These are phyloP conservation scores for Orchestia grillus DNA, from an alignment of 1,140 invertebrate genomes.

Conservation along the genomic window DNA sequence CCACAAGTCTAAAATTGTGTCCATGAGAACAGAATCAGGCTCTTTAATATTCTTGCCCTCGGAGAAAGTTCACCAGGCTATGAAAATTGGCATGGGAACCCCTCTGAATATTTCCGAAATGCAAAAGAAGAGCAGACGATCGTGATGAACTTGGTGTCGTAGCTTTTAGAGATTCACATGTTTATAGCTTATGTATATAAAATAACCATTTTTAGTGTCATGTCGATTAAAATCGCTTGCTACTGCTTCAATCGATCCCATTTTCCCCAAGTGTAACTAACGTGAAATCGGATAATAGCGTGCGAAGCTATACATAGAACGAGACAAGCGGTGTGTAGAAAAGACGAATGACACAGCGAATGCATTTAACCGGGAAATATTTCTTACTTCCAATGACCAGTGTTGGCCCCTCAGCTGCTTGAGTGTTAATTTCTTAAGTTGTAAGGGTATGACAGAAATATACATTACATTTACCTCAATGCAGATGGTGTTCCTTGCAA, in stretches of 20 bases:
- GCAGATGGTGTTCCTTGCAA: not conserved
- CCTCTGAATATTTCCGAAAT: slow-evolving; percentile 16
- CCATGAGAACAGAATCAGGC: slow-evolving; percentile 30
- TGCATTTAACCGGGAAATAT: no score
- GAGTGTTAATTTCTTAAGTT: no score
- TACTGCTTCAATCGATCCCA: not conserved
- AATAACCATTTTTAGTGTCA: not conserved
- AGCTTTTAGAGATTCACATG: not conserved
- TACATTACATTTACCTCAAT: not conserved
- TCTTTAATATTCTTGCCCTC: slow-evolving; percentile 16
- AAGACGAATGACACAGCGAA: no score
- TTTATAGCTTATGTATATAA: slow-evolving; percentile 16
- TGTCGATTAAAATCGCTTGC: not conserved
- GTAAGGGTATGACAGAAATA: not conserved
- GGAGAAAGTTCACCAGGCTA: not conserved
- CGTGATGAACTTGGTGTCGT: not conserved
- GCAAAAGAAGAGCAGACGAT: slow-evolving; percentile 32
- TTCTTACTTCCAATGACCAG: no score
- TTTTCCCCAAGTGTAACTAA: not conserved
- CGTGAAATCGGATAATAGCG: not conserved
- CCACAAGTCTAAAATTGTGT: slow-evolving; percentile 19
- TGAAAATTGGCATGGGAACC: slow-evolving; percentile 38
- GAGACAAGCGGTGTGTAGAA: not conserved
- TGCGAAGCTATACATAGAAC: not conserved
- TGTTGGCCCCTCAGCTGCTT: no score